Conservation (phyloP, 37 sponge, comb jelly and placozoan species). For the Beroe ovata region DNA sequence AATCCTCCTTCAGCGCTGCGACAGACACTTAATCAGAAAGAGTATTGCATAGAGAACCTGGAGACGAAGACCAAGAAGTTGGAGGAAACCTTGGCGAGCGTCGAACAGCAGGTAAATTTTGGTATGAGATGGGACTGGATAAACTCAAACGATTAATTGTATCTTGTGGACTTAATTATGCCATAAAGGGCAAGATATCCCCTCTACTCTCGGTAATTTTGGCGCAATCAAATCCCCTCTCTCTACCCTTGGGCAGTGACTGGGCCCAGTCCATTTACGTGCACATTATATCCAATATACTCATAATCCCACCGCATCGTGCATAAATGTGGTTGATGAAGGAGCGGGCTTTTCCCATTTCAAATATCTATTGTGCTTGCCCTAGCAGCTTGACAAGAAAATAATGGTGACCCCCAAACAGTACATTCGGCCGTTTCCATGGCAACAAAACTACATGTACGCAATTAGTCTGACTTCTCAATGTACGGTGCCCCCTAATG, state of each 20-base stretch:
- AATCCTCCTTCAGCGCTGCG: not conserved
- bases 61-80: conserved; percentile 22
- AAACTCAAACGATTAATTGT: no score
- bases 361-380: not conserved
- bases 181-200: no score
- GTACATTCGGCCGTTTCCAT: not conserved
- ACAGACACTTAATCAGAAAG: conserved; percentile 37
- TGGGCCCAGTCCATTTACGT: no score
- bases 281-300: no score
- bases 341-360: not conserved
- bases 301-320: no score
- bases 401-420: no score
- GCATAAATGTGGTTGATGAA: no score
- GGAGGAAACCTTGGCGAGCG: conserved; percentile 2
- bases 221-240: no score
- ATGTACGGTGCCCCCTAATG: conserved; percentile 24
- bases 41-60: conserved; percentile 1
- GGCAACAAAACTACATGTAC: not conserved
- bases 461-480: not conserved
- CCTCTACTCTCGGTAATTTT: no score
- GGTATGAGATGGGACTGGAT: no score
- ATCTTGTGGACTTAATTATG: no score
- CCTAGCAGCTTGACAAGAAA: not conserved
- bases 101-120: conserved; percentile 44
- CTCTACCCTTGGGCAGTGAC: no score